Conservation (phyloP, 37 sponge, comb jelly and placozoan genomes). For the Cladorhizidae sp. region DNA sequence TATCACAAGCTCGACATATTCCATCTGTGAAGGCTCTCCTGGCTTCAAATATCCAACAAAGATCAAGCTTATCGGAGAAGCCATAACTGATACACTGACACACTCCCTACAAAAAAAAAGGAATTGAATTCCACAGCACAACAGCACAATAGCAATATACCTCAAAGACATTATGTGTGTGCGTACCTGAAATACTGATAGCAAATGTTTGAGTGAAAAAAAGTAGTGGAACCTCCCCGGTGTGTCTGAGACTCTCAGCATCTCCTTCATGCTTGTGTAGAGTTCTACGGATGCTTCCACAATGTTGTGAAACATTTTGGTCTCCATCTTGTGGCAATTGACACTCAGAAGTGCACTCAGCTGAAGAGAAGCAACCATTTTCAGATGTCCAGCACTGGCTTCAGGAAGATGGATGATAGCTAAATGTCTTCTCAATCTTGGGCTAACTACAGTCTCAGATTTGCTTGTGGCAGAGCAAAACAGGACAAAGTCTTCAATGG, state of each 20-base stretch:
- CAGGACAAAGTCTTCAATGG: slow-evolving; percentile 76
- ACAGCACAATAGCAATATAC: neutral
- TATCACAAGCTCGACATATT: slow-evolving; percentile 57
- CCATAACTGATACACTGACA: slow-evolving; percentile 3
- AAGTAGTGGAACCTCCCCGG: slow-evolving; percentile 78
- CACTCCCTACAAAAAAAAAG: slow-evolving; percentile 22
- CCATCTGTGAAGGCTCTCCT: slow-evolving; percentile 60
- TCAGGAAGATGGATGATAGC: slow-evolving; percentile 47
- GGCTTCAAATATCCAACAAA: slow-evolving; percentile 68
- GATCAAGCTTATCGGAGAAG: neutral
- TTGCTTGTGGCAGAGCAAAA: slow-evolving; percentile 41
- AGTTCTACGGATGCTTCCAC: slow-evolving; percentile 29
- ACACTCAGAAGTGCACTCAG: neutral
- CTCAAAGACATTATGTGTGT: neutral
- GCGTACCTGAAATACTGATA: slow-evolving; percentile 58
- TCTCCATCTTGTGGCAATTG: neutral
- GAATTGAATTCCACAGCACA: neutral
- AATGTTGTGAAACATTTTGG: neutral
- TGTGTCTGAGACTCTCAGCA: slow-evolving; percentile 41
- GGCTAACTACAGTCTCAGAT: neutral
- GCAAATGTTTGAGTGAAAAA: slow-evolving; percentile 59
- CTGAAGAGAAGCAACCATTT: slow-evolving; percentile 7
- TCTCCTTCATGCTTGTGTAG: slow-evolving; percentile 24
- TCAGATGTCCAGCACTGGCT: slow-evolving; percentile 2
- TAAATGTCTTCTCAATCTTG: slow-evolving; percentile 65